Base-by-base conservation (phyloP, 2,113 vertebrate genomes). In the Dasyurus viverrinus region DNA sequence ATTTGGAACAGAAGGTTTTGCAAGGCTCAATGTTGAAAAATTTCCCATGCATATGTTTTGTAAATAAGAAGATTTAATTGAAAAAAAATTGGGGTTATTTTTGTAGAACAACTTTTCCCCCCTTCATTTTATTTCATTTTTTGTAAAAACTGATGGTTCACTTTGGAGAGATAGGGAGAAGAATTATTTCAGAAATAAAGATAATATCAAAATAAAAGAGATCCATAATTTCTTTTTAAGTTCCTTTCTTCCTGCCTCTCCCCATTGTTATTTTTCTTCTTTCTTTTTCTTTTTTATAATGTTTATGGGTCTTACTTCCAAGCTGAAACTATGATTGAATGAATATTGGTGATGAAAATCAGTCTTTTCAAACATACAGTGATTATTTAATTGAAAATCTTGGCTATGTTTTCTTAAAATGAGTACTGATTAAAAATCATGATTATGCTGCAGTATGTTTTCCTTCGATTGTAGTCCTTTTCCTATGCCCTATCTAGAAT, bases 371-470 rank as follows among this genome's bases (percentile, higher is more conserved):
- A 93, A 90, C 26, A 52, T 22, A 12, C 2, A 0, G 89, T 76
- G 46, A 52, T 50, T 96, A 57, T 95, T 95, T 90, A 36, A 24
- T 93, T 36, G 92, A 53, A 90, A 91, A 92, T 92, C 54, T 90
- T 47, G 93, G 48, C 76, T 76, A 89, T 89, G n/a, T 48, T 94
- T 36, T 55, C 54, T 50, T 25, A 1, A 90, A 46, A 50, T 25
- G 60, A 89, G 47, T 94, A 76, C n/a, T 7, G 48, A n/a, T 54
- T 89, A 48, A 48, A 92, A 93, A 93, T 24, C 25, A 24, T 94
- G 60, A 2, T 6, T 54, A 84, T 27, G 53, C 89, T 47, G 50
- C 53, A n/a, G 24, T 54, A 48, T 90, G 10, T 46, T 84, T 30
- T 26, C 60, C 50, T 89, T 53, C 48, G 30, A 27, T 54, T 27